These are phyloP conservation scores for Siphamia tubifer DNA, from an alignment of 2,113 vertebrate genomes.

Conservation along the genomic window DNA sequence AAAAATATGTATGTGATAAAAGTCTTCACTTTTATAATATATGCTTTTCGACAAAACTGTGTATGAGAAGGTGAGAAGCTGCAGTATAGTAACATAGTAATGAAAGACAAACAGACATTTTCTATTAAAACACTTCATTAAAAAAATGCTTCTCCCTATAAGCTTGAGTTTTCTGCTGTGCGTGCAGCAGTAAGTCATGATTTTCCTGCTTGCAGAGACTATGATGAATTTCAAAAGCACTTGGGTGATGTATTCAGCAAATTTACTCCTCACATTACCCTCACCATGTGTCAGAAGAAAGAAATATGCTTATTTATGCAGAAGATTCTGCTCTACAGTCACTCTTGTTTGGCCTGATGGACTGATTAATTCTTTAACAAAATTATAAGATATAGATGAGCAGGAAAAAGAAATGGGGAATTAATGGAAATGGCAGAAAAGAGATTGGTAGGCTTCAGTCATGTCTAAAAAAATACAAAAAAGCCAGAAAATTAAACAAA, in stretches of 20 bases:
- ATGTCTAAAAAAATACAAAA: not conserved
- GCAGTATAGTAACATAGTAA: not conserved
- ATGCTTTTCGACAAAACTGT: too few relatives aligned
- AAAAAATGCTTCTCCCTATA: not conserved
- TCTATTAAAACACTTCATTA: not conserved
- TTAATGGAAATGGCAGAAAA: slow-evolving; percentile 6
- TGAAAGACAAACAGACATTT: not conserved
- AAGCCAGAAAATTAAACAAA: not conserved
- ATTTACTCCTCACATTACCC: slow-evolving; percentile 20
- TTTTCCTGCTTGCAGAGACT: not conserved
- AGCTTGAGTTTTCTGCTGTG: not conserved
- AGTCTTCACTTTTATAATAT: too few relatives aligned
- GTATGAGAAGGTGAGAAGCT: too few relatives aligned
- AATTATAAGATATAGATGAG: not conserved
- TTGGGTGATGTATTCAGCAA: slow-evolving; percentile 1
- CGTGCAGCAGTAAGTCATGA: not conserved
- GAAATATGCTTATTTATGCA: slow-evolving; percentile 47
- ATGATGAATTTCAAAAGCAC: slow-evolving; percentile 39
- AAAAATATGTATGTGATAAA: too few relatives aligned
- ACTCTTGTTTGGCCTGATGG: slow-evolving; percentile 57
- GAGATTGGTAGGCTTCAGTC: not conserved
- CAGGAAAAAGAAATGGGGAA: not conserved
- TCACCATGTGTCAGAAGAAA: not conserved
- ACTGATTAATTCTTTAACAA: slow-evolving; percentile 55
- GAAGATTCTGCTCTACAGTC: slow-evolving; percentile 13